A percentile compares a stretch with the other conserved stretches of the same genome.
Evolutionary conservation across 1,140 invertebrate genomes (phyloP).

Genomic region (Papilio dardanus): DNA sequence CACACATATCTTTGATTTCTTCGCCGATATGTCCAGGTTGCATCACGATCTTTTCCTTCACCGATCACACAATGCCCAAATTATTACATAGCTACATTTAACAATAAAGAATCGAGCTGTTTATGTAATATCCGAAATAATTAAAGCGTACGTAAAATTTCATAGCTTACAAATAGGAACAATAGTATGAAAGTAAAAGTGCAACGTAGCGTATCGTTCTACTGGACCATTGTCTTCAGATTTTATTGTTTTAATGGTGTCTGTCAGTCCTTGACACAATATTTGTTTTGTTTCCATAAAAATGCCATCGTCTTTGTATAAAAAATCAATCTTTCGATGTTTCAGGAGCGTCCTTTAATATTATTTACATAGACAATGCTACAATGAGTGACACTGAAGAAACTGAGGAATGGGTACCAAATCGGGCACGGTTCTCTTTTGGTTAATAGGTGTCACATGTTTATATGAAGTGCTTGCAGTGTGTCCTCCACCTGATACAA

Average conservation of each 20-base stretch:
- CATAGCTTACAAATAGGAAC: conserved; percentile 68
- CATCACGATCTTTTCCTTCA: too few species aligned
- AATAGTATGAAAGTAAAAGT: conserved; percentile 74
- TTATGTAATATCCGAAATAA: conserved; percentile 26
- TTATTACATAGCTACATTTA: neutral
- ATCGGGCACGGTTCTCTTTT: conserved; percentile 57
- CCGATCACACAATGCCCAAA: conserved; percentile 35
- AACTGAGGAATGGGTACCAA: conserved; percentile 67
- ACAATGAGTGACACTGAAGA: conserved; percentile 66
- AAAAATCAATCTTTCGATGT: neutral
- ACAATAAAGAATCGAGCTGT: conserved; percentile 14
- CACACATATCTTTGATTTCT: too few species aligned
- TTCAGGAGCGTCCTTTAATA: neutral
- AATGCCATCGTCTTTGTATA: neutral
- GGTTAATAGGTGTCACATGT: conserved; percentile 51
- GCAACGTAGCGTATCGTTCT: conserved; percentile 58
- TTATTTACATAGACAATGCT: conserved; percentile 48
- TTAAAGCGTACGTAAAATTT: conserved; percentile 38
- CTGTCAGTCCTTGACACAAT: conserved; percentile 67
- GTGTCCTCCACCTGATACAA: conserved; percentile 85
- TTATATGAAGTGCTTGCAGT: conserved; percentile 55
- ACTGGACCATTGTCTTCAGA: conserved; percentile 65
- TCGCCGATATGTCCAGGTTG: too few species aligned
- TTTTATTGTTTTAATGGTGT: conserved; percentile 69
- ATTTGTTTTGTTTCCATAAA: conserved; percentile 36